These are phyloP conservation scores for Enteromius radiatus DNA, from an alignment of 2,797 vertebrate species.

Conservation along the genomic window DNA sequence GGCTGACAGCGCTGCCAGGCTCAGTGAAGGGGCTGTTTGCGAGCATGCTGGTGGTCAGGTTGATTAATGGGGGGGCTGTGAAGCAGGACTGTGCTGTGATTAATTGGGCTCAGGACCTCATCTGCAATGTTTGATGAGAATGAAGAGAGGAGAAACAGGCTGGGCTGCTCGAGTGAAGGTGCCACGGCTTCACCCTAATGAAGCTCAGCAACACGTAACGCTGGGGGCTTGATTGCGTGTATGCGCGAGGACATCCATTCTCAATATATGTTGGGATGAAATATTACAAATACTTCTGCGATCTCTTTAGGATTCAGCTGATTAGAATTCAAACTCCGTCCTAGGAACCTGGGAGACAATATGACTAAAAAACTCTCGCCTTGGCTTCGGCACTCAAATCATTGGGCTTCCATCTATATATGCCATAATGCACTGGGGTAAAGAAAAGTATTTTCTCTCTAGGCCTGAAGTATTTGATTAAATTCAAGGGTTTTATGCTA, in stretches of 20 bases:
- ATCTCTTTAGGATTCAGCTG: constrained; percentile 24
- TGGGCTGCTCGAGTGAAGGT: constrained; percentile 47
- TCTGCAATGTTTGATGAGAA: constrained; percentile 80
- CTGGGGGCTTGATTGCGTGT: constrained; percentile 19
- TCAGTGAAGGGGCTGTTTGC: constrained; percentile 59
- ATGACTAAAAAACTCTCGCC: neutral
- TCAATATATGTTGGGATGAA: constrained; percentile 19
- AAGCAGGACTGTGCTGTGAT: constrained; percentile 70
- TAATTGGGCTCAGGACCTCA: constrained; percentile 80
- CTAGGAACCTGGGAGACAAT: constrained; percentile 27
- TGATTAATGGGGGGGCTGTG: constrained; percentile 71
- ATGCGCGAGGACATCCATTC: constrained; percentile 26
- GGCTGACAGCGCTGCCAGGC: constrained; percentile 66
- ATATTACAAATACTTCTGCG: constrained; percentile 22
- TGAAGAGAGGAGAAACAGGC: constrained; percentile 69
- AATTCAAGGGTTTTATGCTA: constrained; percentile 1
- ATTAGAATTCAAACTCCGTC: constrained; percentile 26
- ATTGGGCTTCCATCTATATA: constrained; percentile 7
- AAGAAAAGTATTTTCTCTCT: constrained; percentile 11
- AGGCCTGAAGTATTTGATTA: constrained; percentile 27
- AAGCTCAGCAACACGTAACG: constrained; percentile 61
- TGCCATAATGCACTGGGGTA: neutral
- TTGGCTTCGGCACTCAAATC: constrained; percentile 18
- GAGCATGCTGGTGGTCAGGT: constrained; percentile 60
- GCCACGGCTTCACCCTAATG: constrained; percentile 60